Evolutionary conservation across 2,113 vertebrate species (phyloP), one percentile per base, ranked within the genome.

Genomic region (Gymnocephalus cernua): DNA sequence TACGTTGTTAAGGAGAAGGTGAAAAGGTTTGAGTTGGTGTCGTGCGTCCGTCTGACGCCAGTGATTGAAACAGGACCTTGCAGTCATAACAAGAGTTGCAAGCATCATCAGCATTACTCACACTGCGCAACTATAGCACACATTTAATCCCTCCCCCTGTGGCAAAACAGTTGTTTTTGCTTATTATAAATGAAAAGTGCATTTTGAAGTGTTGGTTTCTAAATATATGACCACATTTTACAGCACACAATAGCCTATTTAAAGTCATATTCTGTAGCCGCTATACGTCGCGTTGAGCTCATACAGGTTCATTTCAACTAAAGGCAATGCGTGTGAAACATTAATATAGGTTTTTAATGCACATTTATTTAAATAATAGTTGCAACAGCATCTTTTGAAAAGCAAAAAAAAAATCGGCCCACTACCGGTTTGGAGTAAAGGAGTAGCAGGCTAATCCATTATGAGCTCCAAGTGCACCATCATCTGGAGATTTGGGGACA

Each of bases 11-110:
- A 2, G 38, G 70, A 58, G 88, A 89, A 92, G 77, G 85, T 88
- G 87, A 86, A 84, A 86, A 16, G 86, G 51, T 81, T 80, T 82
- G 86, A 77, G 74, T 85, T 44, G 63, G 74, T 77, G 87, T 67
- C 84, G 70, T 81, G 93, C 93, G 95, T 75, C 95, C 84, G 94
- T 80, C 79, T 94, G 96, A 96, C 95, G 95, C 95, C 96, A 96
- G 87, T 87, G 59, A 76, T 69, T 95, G 95, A 95, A 97, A 97
- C 94, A 84, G 91, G 94, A 96, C 86, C 86, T 91, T 74, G 13
- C 68, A 91, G 63, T 88, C 86, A 93, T 63, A 91, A 87, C 93
- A 90, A 94, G 93, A 93, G 94, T 93, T 86, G 90, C 92, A 70
- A 84, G 77, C 82, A 92, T 93, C 93, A 86, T 41, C 38, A 41